These are phyloP conservation scores for Mormyrus hasselquistii DNA, from an alignment of 2,797 vertebrate genomes.

Conservation along the genomic window DNA sequence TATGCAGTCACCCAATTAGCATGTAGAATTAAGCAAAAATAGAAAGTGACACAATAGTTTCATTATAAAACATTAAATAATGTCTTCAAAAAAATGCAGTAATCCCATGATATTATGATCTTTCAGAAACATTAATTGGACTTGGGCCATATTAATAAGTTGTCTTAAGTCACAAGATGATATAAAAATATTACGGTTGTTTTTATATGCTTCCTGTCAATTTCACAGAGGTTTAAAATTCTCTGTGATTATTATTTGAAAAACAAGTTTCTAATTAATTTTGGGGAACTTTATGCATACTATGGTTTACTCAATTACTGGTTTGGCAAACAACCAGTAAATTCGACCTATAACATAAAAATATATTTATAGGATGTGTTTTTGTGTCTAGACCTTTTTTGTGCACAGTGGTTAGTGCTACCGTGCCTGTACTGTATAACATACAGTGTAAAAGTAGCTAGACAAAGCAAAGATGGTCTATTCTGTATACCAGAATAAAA, in stretches of 20 bases:
- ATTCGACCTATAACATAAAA: background rate
- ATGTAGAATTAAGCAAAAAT: slow-evolving; percentile 24
- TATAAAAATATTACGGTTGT: slow-evolving; percentile 9
- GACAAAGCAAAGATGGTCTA: background rate
- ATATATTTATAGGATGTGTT: background rate
- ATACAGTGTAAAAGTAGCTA: background rate
- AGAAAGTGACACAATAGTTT: slow-evolving; percentile 21
- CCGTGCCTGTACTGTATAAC: background rate
- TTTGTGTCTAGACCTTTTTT: background rate
- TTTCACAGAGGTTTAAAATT: slow-evolving; percentile 12
- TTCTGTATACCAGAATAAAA: background rate
- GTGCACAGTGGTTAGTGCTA: background rate
- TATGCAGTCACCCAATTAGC: slow-evolving; percentile 21
- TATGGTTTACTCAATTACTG: background rate
- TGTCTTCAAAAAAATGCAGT: slow-evolving; percentile 6
- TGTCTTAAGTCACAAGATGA: slow-evolving; percentile 2
- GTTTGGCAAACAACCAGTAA: background rate
- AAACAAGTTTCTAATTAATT: background rate
- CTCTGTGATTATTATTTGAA: background rate
- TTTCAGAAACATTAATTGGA: slow-evolving; percentile 19
- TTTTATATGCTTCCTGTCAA: slow-evolving; percentile 6
- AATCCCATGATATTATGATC: slow-evolving; percentile 12
- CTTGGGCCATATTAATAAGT: slow-evolving; percentile 16
- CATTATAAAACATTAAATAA: slow-evolving; percentile 28
- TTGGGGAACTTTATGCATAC: background rate